Base-by-base conservation (phyloP, 2,888 invertebrate genomes). In the Ennomos fuscantarius region DNA sequence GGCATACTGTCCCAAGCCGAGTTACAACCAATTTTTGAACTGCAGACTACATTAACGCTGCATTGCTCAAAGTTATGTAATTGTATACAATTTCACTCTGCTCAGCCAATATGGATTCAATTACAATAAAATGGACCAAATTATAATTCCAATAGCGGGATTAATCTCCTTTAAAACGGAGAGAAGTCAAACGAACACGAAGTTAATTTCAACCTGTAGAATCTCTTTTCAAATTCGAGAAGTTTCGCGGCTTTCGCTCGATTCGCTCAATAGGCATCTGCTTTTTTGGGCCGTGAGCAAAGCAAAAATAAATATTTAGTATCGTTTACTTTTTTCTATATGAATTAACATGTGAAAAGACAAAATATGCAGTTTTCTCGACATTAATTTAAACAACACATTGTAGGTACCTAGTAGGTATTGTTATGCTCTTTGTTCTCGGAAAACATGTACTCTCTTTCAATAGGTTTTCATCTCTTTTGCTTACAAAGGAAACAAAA, bases 1-100 rank as follows among this genome's bases (percentile, higher is more conserved):
- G 51, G 57, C 51, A 46, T 15, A 45, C 24, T 36, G 35, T 24
- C 24, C 46, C 36, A 11, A 31, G 24, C 31, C 13, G 41, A 31
- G 11, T 13, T 40, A 8, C 12, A 40, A 40, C 9, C 3, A 24
- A 24, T 24, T 24, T 24, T 2, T 24, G 24, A 24, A 24, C 24
- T 5, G 24, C 24, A 3, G 6, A 24, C 24, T 24, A 24, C 24
- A 24, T 24, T 24, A 24, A 24, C 6, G 2, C 24, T 24, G 24
- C 24, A 6, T 24, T 24, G 24, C 6, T 24, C 24, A 24, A 24
- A 24, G 24, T 24, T 24, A 6, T 13, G 13, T 40, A 12, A 39
- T n/a, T n/a, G 12, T 11, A 13, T 13, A 8, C 42, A n/a, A 31
- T 24, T 31, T 42, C 12, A 11, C 13, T 24, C 41, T 41, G 31